Conservation (phyloP, 2,888 invertebrate species). For the Athalia rosae region DNA sequence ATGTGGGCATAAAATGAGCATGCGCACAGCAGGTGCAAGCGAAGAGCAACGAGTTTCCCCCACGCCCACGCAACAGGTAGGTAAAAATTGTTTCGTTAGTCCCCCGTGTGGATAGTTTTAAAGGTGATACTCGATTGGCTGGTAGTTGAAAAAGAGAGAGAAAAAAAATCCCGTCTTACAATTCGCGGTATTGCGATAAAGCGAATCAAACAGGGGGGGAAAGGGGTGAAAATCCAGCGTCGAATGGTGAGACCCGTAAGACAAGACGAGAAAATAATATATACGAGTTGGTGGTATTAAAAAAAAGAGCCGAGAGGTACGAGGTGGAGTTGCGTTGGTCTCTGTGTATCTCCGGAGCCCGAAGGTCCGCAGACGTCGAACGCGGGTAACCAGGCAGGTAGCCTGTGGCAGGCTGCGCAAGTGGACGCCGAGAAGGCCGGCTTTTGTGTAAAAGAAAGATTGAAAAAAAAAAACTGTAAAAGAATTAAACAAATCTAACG, state of each 20-base stretch:
- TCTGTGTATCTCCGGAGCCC: no score
- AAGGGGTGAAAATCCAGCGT: neutral
- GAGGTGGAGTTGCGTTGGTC: no score
- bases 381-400: no score
- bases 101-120: neutral
- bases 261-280: neutral
- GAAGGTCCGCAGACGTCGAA: no score
- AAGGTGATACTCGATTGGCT: constrained; percentile 8
- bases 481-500: no score
- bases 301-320: no score
- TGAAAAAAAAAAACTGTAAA: no score
- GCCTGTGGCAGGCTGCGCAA: no score
- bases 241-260: neutral
- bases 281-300: no score
- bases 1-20: constrained; percentile 48
- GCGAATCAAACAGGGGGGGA: neutral
- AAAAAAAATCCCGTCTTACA: neutral
- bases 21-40: constrained; percentile 54
- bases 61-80: constrained; percentile 57
- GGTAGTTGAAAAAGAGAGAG: neutral
- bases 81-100: constrained; percentile 11
- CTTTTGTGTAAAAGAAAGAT: no score
- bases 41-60: constrained; percentile 20
- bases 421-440: no score
- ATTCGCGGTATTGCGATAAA: neutral